These are phyloP conservation scores for Leptinotarsa tumamoca DNA, from an alignment of 2,888 invertebrate species.

Conservation along the genomic window DNA sequence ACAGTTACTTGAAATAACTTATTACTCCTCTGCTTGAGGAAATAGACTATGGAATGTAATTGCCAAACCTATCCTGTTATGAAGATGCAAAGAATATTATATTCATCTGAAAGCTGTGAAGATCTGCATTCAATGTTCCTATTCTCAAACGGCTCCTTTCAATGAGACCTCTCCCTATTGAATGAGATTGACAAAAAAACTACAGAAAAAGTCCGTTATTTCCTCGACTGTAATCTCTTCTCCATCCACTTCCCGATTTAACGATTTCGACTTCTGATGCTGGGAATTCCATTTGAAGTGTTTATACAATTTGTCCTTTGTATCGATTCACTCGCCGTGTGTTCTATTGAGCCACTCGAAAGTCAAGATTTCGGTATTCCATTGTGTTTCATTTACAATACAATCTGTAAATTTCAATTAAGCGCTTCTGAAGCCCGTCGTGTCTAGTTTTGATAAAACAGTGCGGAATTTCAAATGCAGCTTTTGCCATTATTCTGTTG, in stretches of 20 bases:
- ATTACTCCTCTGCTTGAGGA: too few relatives aligned
- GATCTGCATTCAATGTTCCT: too few relatives aligned
- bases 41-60: too few relatives aligned
- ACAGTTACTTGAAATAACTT: too few relatives aligned
- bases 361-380: slow-evolving; percentile 13
- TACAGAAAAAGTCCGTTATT: not conserved
- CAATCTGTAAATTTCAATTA: slow-evolving; percentile 18
- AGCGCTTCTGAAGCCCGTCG: slow-evolving; percentile 2
- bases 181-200: not conserved
- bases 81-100: too few relatives aligned
- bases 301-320: slow-evolving; percentile 20
- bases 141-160: not conserved
- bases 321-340: slow-evolving; percentile 12
- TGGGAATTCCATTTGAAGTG: slow-evolving; percentile 14
- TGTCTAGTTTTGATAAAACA: slow-evolving; percentile 11
- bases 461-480: slow-evolving; percentile 12
- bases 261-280: slow-evolving; percentile 4
- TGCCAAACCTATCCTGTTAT: too few relatives aligned
- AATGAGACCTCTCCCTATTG: not conserved
- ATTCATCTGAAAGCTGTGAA: too few relatives aligned
- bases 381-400: slow-evolving; percentile 18
- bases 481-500: slow-evolving; percentile 15
- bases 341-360: slow-evolving; percentile 15
- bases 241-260: slow-evolving; percentile 2
- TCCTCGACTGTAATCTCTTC: not conserved